A percentile compares a stretch with the other conserved stretches of the same genome.
Evolutionary conservation across 2,113 vertebrate species (phyloP).

Genomic region (Pitta sordida): DNA sequence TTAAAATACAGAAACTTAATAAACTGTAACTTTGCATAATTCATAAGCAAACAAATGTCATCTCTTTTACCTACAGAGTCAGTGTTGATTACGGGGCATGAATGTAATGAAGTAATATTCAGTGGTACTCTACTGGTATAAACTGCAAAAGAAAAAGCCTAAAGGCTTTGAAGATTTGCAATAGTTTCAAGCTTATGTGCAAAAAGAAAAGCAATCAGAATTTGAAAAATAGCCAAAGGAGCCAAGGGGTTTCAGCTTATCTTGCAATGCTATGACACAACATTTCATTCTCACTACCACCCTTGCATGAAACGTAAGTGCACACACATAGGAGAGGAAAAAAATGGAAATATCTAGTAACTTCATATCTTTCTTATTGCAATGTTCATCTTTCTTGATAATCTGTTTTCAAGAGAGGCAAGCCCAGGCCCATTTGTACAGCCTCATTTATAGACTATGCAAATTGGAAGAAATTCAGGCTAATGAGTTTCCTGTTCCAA

Average conservation of each 20-base stretch:
- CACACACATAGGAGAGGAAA: not conserved
- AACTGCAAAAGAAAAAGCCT: constrained; percentile 9
- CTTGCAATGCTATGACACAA: not conserved
- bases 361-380: not conserved
- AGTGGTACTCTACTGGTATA: not conserved
- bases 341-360: not conserved
- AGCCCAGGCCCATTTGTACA: not conserved
- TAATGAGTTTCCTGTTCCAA: not conserved
- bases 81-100: not conserved
- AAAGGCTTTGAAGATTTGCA: not conserved
- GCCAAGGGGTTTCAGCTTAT: not conserved
- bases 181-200: not conserved
- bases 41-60: constrained; percentile 46
- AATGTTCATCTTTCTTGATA: not conserved
- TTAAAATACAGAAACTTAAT: constrained; percentile 24
- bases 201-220: not conserved
- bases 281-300: not conserved
- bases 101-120: not conserved
- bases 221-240: not conserved
- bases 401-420: not conserved
- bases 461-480: not conserved
- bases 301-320: not conserved
- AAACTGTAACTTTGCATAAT: constrained; percentile 50
- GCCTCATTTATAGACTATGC: not conserved
- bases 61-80: constrained; percentile 36